phyloP scores from a whole-genome alignment of 2,797 vertebrate species.

The Harpagifer antarcticus region DNA sequence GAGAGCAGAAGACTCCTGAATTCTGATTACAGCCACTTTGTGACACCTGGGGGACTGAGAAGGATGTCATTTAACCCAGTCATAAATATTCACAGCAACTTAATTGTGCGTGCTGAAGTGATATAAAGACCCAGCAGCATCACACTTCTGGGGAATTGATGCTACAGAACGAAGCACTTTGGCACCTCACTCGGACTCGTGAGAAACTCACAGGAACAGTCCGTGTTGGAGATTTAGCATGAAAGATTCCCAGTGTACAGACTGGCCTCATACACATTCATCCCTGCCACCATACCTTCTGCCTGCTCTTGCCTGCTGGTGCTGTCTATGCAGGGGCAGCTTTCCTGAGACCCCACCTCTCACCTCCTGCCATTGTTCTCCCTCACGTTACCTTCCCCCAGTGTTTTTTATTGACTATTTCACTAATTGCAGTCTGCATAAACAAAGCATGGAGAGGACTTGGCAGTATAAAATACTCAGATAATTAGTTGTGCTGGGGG shows the following conservation, averaged over 20 bases:
- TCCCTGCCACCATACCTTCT: conserved; percentile 14
- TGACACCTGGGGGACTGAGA: conserved; percentile 83
- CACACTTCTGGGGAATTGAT: conserved; percentile 71
- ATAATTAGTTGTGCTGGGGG: conserved; percentile 85
- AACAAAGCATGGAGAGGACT: conserved; percentile 79
- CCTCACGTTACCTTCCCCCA: conserved; percentile 81
- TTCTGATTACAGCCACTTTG: conserved; percentile 87
- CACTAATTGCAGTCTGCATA: conserved; percentile 87
- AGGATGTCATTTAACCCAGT: conserved; percentile 78
- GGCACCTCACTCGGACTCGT: conserved; percentile 51
- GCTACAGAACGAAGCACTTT: conserved; percentile 51
- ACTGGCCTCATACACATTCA: conserved; percentile 27
- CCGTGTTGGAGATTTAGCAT: conserved; percentile 16
- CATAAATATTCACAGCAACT: conserved; percentile 88
- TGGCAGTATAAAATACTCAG: conserved; percentile 80
- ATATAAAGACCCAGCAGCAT: conserved; percentile 78
- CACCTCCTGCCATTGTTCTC: conserved; percentile 69
- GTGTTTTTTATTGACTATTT: conserved; percentile 89
- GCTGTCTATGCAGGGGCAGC: conserved; percentile 31
- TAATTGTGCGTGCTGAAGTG: conserved; percentile 84
- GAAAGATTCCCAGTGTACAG: conserved; percentile 24
- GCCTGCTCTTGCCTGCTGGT: conserved; percentile 21
- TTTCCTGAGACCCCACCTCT: conserved; percentile 55
- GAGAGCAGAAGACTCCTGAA: conserved; percentile 70
- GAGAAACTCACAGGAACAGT: conserved; percentile 69